phyloP scores from a whole-genome alignment of 1,140 invertebrate species.

The Nephotettix cincticeps region DNA sequence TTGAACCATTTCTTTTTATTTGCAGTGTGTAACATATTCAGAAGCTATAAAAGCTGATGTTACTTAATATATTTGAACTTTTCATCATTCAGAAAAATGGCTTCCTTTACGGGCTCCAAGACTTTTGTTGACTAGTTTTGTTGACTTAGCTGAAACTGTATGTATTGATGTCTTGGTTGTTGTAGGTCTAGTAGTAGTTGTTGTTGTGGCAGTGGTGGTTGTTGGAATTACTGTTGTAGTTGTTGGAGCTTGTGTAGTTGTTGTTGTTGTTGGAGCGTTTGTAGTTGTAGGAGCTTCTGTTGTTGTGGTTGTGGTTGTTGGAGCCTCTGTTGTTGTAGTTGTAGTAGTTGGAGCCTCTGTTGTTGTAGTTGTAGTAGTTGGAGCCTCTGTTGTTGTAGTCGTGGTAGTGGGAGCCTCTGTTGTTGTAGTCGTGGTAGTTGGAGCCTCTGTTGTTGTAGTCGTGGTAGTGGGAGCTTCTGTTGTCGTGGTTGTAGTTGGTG shows the following conservation, averaged over 20 bases:
- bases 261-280: background rate
- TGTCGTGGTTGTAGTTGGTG: slow-evolving; percentile 17
- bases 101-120: background rate
- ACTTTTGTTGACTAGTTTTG: background rate
- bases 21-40: no score
- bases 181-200: no score
- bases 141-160: no score
- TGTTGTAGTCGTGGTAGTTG: slow-evolving; percentile 16
- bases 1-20: no score
- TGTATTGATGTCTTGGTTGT: background rate
- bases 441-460: slow-evolving; percentile 18
- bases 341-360: slow-evolving; percentile 17
- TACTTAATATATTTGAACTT: no score
- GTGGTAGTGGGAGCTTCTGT: slow-evolving; percentile 12
- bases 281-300: background rate
- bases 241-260: slow-evolving; percentile 1
- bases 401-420: slow-evolving; percentile 23
- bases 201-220: slow-evolving; percentile 4
- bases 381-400: slow-evolving; percentile 19
- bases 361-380: slow-evolving; percentile 24
- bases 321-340: slow-evolving; percentile 26
- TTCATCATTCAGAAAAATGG: no score
- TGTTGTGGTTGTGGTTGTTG: slow-evolving; percentile 27
- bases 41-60: no score
- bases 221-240: background rate